Evolutionary conservation across 2,888 invertebrate genomes (phyloP), one percentile per base, ranked within the genome.

Genomic region (Plebejus argus): DNA sequence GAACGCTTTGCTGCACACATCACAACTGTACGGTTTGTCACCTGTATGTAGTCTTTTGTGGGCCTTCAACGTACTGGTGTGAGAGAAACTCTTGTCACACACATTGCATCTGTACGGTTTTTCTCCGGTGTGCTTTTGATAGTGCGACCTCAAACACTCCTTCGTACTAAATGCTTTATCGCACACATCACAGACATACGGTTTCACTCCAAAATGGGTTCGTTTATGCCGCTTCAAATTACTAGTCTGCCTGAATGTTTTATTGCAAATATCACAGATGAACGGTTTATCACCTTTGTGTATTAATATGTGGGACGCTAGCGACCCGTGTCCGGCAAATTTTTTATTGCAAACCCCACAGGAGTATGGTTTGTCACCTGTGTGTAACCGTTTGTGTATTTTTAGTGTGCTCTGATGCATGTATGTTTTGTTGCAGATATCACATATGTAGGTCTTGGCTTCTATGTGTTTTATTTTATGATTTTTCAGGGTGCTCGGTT

Each of bases 281-380:
- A 18, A 53, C 5, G 53, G 53, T 18, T 53, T 53, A 18, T 53
- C 53, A 18, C 15, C 5, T 4, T 53, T 53, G 53, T 53, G 53
- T 53, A 53, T 53, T 5, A 53, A 18, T 53, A 53, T 53, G 5
- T 53, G 53, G 15, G 53, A 53, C 53, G 53, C 53, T 53, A 53
- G 53, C 1, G 53, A 53, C 5, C 53, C 53, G 18, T 53, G 53
- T 53, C 53, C 53, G 18, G 3, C 1, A 18, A 53, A 70, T 6
- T 20, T 23, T 33, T 70, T 70, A 15, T 56, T 33, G 45, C 56
- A 76, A 0, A 53, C 76, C 7, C 15, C 33, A 33, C 76, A 76
- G 23, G 28, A 28, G 23, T 49, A 76, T 8, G 76, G 53, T 28
- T 56, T 76, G 20, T 53, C 49, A 53, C 76, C 76, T 12, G 76